Base-by-base conservation (phyloP, 1,140 invertebrate species). In the Protaetia brevitarsis region DNA sequence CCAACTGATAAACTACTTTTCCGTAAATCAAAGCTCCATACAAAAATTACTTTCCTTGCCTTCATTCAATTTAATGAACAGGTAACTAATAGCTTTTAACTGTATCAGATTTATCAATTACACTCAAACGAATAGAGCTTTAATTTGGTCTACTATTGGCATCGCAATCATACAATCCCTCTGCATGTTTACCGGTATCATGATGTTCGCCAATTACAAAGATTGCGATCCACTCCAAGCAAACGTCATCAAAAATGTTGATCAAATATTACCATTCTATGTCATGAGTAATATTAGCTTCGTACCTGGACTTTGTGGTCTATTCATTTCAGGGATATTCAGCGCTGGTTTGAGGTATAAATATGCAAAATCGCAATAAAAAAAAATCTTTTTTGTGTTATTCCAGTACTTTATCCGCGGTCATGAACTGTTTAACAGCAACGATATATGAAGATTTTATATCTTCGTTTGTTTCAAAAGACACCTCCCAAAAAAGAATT, bases 361-460 rank as follows among this genome's bases (percentile, higher is more conserved):
- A 51, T 5, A 19, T 23, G 11, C 8, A 10, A n/a, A n/a, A n/a
- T n/a, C n/a, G n/a, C n/a, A n/a, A n/a, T n/a, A n/a, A n/a, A n/a
- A n/a, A n/a, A n/a, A n/a, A n/a, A n/a, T n/a, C n/a, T n/a, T n/a
- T n/a, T n/a, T 5, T 27, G 8, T 63, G 13, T n/a, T 27, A 19
- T n/a, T 74, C 19, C 73, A 88, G 87, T 73, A 87, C 88, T 0
- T 79, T 89, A 45, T 88, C 87, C 0, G 85, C 85, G 8, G 82
- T 83, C 4, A 73, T 89, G 26, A 90, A 89, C 72, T 85, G 86
- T 7, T 73, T 90, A 65, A 81, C 88, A 3, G 87, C 87, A 10
- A 86, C 88, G 7, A 82, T 85, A n/a, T 82, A 87, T 71, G 84
- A 89, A 74, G 88, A 89, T 75, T 85, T 88, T 61, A 71, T 88